Evolutionary conservation across 1,140 invertebrate genomes (phyloP).

Genomic region (Thaumatotibia leucotreta): DNA sequence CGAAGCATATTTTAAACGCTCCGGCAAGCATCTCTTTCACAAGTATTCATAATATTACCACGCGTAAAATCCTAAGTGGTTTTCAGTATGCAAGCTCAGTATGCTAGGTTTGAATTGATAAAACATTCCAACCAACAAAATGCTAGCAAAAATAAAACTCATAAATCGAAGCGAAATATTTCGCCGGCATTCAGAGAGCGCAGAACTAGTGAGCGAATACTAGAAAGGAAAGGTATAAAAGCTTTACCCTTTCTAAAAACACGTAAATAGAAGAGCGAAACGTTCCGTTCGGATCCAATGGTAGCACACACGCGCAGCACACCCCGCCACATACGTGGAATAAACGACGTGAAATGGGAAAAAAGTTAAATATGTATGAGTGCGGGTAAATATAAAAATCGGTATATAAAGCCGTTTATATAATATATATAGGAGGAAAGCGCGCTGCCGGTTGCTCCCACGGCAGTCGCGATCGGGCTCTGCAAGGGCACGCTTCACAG

Average conservation of each 20-base stretch:
- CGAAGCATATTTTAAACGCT: neutral
- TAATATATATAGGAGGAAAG: conserved; percentile 67
- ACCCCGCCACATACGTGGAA: conserved; percentile 62
- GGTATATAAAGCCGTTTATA: conserved; percentile 71
- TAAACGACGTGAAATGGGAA: conserved; percentile 74
- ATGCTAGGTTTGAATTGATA: conserved; percentile 38
- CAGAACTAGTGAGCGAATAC: conserved; percentile 64
- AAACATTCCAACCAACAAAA: conserved; percentile 46
- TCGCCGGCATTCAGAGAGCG: conserved; percentile 58
- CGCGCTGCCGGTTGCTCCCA: conserved; percentile 38
- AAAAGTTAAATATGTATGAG: conserved; percentile 76
- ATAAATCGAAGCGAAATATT: conserved; percentile 73
- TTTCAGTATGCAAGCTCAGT: neutral
- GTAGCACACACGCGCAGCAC: conserved; percentile 45
- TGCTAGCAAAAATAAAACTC: conserved; percentile 57
- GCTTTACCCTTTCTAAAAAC: conserved; percentile 75
- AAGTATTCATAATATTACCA: neutral
- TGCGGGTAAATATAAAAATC: conserved; percentile 76
- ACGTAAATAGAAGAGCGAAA: conserved; percentile 66
- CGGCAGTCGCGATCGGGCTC: conserved; percentile 55
- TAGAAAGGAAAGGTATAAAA: conserved; percentile 75
- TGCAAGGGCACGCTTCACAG: conserved; percentile 21
- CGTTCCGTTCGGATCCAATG: conserved; percentile 51
- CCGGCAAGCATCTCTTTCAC: neutral
- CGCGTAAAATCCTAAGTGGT: conserved; percentile 8